Base-by-base conservation (phyloP, 2,113 vertebrate species). In the Ellobius talpinus region DNA sequence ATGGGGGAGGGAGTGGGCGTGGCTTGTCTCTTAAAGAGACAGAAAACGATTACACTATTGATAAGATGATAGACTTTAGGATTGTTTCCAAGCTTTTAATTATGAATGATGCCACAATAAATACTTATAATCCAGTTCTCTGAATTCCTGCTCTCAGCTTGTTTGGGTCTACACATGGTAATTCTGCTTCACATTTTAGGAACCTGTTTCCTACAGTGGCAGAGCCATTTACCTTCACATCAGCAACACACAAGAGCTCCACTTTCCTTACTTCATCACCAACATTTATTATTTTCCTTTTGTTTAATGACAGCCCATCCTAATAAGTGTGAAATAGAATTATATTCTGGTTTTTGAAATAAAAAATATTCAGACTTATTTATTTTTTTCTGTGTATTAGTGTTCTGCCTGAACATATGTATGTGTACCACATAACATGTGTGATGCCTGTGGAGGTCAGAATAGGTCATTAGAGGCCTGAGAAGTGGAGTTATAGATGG, bases 141-240 rank as follows among this genome's bases (percentile, higher is more conserved):
- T 74, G 17, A 61, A 47, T 96, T 68, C 4, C n/a, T 72, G 61
- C 33, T 94, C 93, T 94, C 50, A 92, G 3, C 74, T 85, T 26
- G 58, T 88, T 31, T 90, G 31, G 26, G 14, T 89, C 5, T 93
- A 74, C 87, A 70, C 55, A 77, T 73, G 3, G 21, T 85, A 85
- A 79, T 50, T 90, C 24, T 58, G 13, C 87, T 88, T 91, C 81
- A 45, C 21, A 33, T 86, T 91, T 87, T 90, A 78, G 61, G 63
- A 73, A 78, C 39, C 31, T 82, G 5, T 90, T 50, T 95, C 55
- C 61, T 8, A 4, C 33, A 78, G 29, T n/a, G 33, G 39, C 9
- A 73, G 16, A n/a, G 17, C 42, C 45, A 50, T 92, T 92, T 77
- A 52, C 31, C 45, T 55, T 61, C 55, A 76, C 4, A n/a, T 85